Evolutionary conservation across 2,113 vertebrate genomes (phyloP), one percentile per base, ranked within the genome.

Genomic region (Brachyhypopomus occidentalis): DNA sequence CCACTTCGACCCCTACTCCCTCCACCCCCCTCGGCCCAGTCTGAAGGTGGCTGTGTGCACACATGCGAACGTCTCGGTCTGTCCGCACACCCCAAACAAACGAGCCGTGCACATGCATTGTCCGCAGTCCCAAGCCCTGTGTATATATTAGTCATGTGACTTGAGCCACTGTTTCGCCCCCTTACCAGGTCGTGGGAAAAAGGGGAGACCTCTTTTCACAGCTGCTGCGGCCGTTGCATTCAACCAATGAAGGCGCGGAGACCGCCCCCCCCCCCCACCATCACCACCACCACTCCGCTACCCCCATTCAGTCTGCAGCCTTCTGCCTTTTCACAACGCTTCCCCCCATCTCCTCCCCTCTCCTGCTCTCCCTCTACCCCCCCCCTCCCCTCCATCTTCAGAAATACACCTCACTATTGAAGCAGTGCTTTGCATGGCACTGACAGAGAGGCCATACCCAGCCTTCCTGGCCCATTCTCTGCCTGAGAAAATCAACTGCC

Each of bases 141-240:
- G 94, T 94, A 90, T 95, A 92, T 94, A 92, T 94, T 94, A 93
- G 92, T 86, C 87, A 88, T 92, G 94, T 94, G 94, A 94, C 92
- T 93, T 96, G 91, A 90, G 91, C 87, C 93, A 91, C 89, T 91
- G 92, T 91, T 91, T 90, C 87, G 90, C 78, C 91, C 77, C 90
- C 89, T 90, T 83, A 85, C 92, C 84, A 94, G 95, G 93, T 86
- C 96, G 96, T 96, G 96, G 95, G 95, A 96, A 96, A 96, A 96
- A 95, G 95, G 92, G 94, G 90, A 90, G 93, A 94, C 93, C 94
- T 93, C 94, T 92, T 95, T 96, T 96, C 95, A 96, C 95, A 96
- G 95, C 94, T 94, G 94, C 94, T 93, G 89, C 71, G 86, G 90
- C 92, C 85, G 93, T 94, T 94, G 94, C 94, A 94, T 94, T 95